A percentile compares a stretch with the other conserved stretches of the same genome.
Evolutionary conservation across 2,888 invertebrate genomes (phyloP).

Genomic region (Apodemia hepburni): DNA sequence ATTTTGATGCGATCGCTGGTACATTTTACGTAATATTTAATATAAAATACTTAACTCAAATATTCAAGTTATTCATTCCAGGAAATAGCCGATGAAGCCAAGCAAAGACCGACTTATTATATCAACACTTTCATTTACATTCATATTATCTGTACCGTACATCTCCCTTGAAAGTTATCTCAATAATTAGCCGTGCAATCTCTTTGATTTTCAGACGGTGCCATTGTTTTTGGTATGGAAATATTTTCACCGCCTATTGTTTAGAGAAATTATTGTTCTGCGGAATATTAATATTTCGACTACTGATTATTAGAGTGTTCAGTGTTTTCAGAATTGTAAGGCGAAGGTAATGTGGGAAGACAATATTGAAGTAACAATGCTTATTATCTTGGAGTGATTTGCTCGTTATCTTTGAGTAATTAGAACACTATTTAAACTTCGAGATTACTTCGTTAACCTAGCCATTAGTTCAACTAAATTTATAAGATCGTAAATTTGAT

Average conservation of each 20-base stretch:
- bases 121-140: neutral
- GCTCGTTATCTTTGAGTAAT: neutral
- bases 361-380: neutral
- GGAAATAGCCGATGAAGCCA: too few species aligned
- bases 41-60: too few species aligned
- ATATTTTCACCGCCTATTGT: conserved; percentile 7
- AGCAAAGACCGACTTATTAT: neutral
- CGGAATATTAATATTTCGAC: conserved; percentile 36
- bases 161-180: conserved; percentile 3
- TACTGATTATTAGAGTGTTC: conserved; percentile 33
- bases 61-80: too few species aligned
- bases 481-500: neutral
- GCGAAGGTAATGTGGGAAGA: conserved; percentile 5
- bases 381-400: neutral
- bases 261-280: conserved; percentile 1
- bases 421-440: neutral
- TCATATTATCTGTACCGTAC: neutral
- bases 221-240: conserved; percentile 7
- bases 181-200: conserved; percentile 4
- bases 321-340: conserved; percentile 32
- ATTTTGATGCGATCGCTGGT: too few species aligned
- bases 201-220: neutral
- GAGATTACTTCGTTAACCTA: neutral
- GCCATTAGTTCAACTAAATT: neutral
- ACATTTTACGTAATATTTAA: too few species aligned